A percentile compares a stretch with the other conserved stretches of the same genome.
Conservation (phyloP, 2,113 vertebrate species). For the Vulpes vulpes region DNA sequence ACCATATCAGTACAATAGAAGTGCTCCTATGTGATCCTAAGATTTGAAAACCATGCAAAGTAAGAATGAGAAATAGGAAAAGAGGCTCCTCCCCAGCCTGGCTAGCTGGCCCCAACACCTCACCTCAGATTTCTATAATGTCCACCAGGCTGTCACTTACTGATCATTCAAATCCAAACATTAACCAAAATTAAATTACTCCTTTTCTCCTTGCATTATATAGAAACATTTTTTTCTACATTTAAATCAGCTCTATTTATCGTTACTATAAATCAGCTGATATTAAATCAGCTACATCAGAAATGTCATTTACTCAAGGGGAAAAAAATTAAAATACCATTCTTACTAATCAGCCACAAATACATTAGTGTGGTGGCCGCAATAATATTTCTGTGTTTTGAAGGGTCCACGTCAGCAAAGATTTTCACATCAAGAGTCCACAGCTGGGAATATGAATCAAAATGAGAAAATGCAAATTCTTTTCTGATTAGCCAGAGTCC, state of each 20-base stretch:
- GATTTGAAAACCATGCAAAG: not conserved
- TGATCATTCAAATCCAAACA: not conserved
- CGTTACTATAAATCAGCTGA: no score
- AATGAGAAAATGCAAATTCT: not conserved
- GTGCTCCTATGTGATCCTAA: not conserved
- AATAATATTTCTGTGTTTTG: not conserved
- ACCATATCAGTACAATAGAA: not conserved
- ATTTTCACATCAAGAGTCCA: not conserved
- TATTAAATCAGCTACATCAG: not conserved
- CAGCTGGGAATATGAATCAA: not conserved
- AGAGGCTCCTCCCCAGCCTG: not conserved
- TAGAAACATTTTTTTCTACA: not conserved
- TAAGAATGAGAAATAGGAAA: not conserved
- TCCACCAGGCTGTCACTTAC: not conserved
- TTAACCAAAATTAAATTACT: not conserved
- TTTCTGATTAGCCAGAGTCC: not conserved
- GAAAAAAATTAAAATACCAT: not conserved
- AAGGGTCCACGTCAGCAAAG: not conserved
- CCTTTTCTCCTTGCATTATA: not conserved
- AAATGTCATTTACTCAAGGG: not conserved
- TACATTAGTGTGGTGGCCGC: not conserved
- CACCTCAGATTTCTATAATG: not conserved
- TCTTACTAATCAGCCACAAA: not conserved
- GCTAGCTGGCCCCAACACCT: not conserved
- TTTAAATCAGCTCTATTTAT: not conserved